A percentile compares a stretch with the other conserved stretches of the same genome.
Evolutionary conservation across 2,797 vertebrate species (phyloP).

Genomic region (Cossypha dichroa): DNA sequence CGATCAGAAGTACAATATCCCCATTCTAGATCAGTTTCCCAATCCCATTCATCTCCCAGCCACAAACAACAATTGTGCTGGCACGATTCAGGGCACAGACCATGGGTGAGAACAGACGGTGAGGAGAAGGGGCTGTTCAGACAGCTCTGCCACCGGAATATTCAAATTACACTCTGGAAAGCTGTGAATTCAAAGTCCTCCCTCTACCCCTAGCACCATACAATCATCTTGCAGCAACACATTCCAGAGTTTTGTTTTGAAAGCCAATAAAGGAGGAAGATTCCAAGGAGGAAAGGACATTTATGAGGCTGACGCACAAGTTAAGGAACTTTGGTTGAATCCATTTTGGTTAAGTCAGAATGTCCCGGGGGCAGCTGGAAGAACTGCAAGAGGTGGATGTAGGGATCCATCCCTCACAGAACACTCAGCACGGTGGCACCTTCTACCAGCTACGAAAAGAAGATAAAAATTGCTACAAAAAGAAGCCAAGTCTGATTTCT

Average conservation of each 20-base stretch:
- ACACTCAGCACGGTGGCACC: background rate
- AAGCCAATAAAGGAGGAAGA: background rate
- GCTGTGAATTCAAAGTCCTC: background rate
- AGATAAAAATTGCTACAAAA: background rate
- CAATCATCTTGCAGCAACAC: background rate
- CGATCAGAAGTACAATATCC: background rate
- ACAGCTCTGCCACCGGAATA: background rate
- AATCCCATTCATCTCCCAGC: background rate
- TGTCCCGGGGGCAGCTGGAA: background rate
- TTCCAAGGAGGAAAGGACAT: background rate
- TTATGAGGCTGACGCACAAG: background rate
- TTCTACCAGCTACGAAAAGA: background rate
- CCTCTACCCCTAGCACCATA: background rate
- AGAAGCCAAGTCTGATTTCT: background rate
- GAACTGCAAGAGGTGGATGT: background rate
- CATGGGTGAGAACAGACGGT: background rate
- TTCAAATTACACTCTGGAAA: background rate
- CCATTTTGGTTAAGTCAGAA: background rate
- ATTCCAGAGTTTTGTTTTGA: background rate
- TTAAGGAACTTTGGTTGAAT: background rate
- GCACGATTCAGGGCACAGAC: background rate
- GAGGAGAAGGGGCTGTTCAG: background rate
- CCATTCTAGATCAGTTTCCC: constrained; percentile 4
- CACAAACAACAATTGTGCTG: constrained; percentile 27
- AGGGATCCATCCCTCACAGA: fast-evolving